Evolutionary conservation across 1,140 invertebrate genomes (phyloP), one percentile per base, ranked within the genome.

Genomic region (Drosophila tsacasi): DNA sequence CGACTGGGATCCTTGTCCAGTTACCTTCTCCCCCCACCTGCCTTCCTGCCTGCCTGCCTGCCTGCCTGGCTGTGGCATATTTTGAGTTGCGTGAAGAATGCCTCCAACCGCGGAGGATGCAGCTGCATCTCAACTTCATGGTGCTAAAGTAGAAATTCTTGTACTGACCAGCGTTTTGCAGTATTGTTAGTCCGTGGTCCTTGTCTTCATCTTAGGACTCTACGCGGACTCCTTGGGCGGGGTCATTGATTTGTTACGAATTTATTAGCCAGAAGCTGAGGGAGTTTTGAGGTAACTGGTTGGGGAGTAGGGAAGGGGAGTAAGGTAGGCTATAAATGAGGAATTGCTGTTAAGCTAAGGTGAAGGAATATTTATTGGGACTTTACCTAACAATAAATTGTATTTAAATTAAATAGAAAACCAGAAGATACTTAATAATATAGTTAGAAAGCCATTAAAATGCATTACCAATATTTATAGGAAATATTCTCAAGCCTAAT

Each of bases 191-290:
- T 39, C 21, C 21, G 52, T 65, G 61, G 58, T 79, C 78, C 35
- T 71, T 67, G 52, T 66, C 72, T 60, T 68, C 49, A 67, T 64
- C 78, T 25, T n/a, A 40, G 58, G 67, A 71, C 35, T 47, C 42
- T 21, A 30, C 12, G 21, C 58, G 47, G 32, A 25, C 46, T 67
- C 46, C 57, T 50, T 46, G 64, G 57, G 59, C 54, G 61, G 64
- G 87, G 83, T 87, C 87, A 91, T 91, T 87, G 87, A 73, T 91
- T 91, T 79, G 87, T 87, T 86, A 91, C 80, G 87, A 87, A 91
- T 87, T 91, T 83, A 87, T 89, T 84, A 81, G 78, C 40, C 65
- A 57, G 69, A 66, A 80, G 67, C 61, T 49, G 49, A 15, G 40
- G 37, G 37, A 57, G 15, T 23, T 37, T 30, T 19, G 5, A 35